phyloP scores from a whole-genome alignment of 2,888 invertebrate genomes.

The Poecilobothrus nobilitatus region DNA sequence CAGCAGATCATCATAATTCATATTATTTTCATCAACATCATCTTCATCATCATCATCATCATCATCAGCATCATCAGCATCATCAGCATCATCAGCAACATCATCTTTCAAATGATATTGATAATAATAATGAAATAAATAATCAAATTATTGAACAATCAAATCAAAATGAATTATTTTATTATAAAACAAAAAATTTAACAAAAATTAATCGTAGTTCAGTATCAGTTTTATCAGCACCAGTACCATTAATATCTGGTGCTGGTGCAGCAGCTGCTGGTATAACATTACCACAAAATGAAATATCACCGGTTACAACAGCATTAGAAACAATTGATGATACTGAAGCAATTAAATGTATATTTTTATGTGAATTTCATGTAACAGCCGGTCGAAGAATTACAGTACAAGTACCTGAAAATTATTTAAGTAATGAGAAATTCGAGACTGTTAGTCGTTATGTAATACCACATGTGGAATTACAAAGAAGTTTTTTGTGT shows the following conservation, averaged over 20 bases:
- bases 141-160: neutral
- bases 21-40: neutral
- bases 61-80: neutral
- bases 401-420: constrained; percentile 70
- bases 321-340: constrained; percentile 6
- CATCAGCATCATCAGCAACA: too few species aligned
- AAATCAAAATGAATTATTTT: constrained; percentile 3
- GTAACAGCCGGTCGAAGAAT: constrained; percentile 69
- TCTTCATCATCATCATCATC: neutral
- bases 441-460: constrained; percentile 76
- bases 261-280: neutral
- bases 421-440: constrained; percentile 68
- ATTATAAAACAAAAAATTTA: constrained; percentile 4
- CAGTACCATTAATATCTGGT: constrained; percentile 1
- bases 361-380: constrained; percentile 71
- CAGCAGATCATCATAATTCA: neutral
- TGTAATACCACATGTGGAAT: constrained; percentile 74
- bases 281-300: constrained; percentile 3
- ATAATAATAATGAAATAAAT: neutral
- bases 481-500: constrained; percentile 68
- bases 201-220: constrained; percentile 2
- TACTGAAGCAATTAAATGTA: constrained; percentile 62
- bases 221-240: neutral
- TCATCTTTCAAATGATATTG: neutral
- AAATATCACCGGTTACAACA: neutral